Conservation (phyloP, 35 echinoderm and acorn worm genomes). For the Holothuria glaberrima region DNA sequence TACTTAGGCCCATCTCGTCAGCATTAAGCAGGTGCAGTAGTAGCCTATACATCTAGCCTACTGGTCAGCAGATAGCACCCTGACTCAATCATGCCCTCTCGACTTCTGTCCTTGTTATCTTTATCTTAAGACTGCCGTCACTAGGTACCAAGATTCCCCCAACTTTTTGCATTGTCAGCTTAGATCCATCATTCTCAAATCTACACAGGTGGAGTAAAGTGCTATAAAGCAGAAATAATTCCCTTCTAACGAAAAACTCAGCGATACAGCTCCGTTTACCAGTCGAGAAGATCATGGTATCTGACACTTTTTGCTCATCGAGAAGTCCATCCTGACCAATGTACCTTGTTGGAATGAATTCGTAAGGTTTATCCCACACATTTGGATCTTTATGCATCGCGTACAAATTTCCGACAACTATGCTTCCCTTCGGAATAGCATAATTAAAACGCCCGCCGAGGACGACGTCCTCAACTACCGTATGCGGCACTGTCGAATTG, state of each 20-base stretch:
- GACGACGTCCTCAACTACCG: conserved; percentile 1
- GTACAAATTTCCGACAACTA: conserved; percentile 58
- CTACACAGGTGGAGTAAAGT: conserved; percentile 19
- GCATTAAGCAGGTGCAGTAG: too few relatives aligned
- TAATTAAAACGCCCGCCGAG: conserved; percentile 16
- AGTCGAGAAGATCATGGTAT: conserved; percentile 38
- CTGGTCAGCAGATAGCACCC: too few relatives aligned
- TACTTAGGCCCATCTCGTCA: too few relatives aligned
- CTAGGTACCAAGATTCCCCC: conserved; percentile 2
- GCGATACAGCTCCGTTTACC: conserved; percentile 43
- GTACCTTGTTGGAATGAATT: conserved; percentile 56
- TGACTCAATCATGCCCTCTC: background rate
- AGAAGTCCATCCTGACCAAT: background rate
- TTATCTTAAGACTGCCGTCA: conserved; percentile 24
- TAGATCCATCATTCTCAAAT: conserved; percentile 22
- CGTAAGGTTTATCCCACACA: conserved; percentile 60
- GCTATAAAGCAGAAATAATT: conserved; percentile 23
- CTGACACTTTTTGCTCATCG: conserved; percentile 6
- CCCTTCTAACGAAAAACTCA: background rate
- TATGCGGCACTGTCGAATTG: conserved; percentile 45
- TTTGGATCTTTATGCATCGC: conserved; percentile 67
- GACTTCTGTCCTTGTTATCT: conserved; percentile 31
- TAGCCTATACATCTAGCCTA: too few relatives aligned
- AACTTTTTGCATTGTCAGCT: conserved; percentile 8
- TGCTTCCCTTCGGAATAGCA: conserved; percentile 62